A percentile compares a stretch with the other conserved stretches of the same genome.
Conservation (phyloP, 2,113 vertebrate species). For the Todiramphus chloris region DNA sequence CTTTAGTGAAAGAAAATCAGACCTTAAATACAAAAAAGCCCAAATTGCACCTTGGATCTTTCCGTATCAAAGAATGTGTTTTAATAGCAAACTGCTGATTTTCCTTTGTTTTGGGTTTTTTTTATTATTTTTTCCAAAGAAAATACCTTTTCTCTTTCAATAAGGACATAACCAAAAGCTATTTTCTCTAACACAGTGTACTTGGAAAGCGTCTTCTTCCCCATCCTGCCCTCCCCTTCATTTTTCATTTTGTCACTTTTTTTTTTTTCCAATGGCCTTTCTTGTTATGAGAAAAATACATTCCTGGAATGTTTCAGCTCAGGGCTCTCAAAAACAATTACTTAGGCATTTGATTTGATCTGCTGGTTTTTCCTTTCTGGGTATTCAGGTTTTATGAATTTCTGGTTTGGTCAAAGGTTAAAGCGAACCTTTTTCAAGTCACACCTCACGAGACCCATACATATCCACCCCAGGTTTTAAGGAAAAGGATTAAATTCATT, state of each 20-base stretch:
- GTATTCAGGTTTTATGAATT: not conserved
- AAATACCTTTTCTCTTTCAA: constrained; percentile 1
- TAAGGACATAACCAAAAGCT: constrained; percentile 17
- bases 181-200: not conserved
- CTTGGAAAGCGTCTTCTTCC: not conserved
- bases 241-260: not conserved
- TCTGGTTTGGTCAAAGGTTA: not conserved
- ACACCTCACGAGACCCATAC: not conserved
- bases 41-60: not conserved
- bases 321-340: constrained; percentile 54
- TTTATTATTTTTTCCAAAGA: not conserved
- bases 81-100: not conserved
- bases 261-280: not conserved
- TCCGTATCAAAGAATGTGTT: not conserved
- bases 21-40: not conserved
- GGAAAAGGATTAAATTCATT: not conserved
- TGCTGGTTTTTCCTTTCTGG: not conserved
- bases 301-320: constrained; percentile 40
- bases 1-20: not conserved
- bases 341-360: constrained; percentile 52
- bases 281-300: constrained; percentile 33
- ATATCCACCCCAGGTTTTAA: not conserved
- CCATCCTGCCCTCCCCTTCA: not conserved
- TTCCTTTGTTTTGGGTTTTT: accelerated
- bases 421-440: not conserved